Evolutionary conservation across 37 sponge, comb jelly and placozoan species (phyloP), one percentile per base, ranked within the genome.

Genomic region (Trichoplax adhaerens): DNA sequence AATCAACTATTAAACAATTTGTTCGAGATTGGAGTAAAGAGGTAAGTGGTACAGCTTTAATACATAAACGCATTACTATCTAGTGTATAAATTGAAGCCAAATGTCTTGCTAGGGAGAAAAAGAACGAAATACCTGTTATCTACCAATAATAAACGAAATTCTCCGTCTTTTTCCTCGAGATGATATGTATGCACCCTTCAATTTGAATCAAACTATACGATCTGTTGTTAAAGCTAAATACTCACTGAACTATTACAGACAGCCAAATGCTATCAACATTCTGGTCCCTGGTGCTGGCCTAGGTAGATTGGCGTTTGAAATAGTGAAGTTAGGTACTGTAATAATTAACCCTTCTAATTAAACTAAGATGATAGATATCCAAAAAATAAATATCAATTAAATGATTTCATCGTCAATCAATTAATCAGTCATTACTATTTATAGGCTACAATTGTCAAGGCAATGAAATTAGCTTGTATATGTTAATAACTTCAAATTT

Each of bases 401-500:
- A 48, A 6, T 7, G 68, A 6, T 7, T 6, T 10, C 7, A 10
- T 66, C 7, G 7, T 66, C 8, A 49, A 49, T 7, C 29, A 51
- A 10, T 10, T 51, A 7, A 48, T n/a, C n/a, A 51, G 8, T 7
- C n/a, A 3, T 49, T 69, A 53, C 60, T 59, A 46, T 64, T 46
- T 50, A 46, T 66, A 80, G 84, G 95, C 55, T 97, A 86, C 70
- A n/a, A 55, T 1, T 92, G 94, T 76, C 85, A 97, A 68, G 99
- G 99, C 5, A 97, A 97, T 62, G 99, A 97, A 77, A 92, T 92
- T 74, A 97, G 99, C 62, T 83, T 93, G 79, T 86, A 70, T 70
- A 97, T 97, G 99, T 72, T 97, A 10, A 71, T 92, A 29, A 87
- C 85, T 57, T 97, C 99, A 4, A 82, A 97, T 70, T 92, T 89